These are phyloP conservation scores for Chionoecetes opilio DNA, from an alignment of 1,140 invertebrate species.

Conservation along the genomic window DNA sequence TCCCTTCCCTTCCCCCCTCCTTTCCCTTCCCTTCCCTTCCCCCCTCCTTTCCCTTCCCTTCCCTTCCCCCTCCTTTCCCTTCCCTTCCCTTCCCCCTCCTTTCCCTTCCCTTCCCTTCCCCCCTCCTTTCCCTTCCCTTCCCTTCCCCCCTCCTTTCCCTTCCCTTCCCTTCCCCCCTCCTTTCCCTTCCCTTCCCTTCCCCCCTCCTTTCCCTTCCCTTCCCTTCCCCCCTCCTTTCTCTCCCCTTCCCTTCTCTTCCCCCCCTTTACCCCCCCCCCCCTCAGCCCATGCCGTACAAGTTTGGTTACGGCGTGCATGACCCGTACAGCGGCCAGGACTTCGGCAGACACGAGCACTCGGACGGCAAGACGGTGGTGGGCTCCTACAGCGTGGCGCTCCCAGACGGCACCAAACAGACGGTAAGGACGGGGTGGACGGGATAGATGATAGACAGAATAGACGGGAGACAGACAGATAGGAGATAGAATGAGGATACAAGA, in stretches of 20 bases:
- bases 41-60: not conserved
- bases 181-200: too few species aligned
- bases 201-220: not conserved
- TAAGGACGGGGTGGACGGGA: not conserved
- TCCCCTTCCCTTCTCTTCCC: not conserved
- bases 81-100: too few species aligned
- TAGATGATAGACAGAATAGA: too few species aligned
- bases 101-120: too few species aligned
- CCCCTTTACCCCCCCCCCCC: slow-evolving; percentile 83
- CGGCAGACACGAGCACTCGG: slow-evolving; percentile 82
- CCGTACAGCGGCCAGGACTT: slow-evolving; percentile 83
- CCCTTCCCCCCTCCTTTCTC: not conserved
- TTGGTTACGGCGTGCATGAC: slow-evolving; percentile 83
- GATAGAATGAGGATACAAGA: too few species aligned
- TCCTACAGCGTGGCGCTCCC: slow-evolving; percentile 82
- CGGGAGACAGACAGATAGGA: too few species aligned
- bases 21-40: not conserved
- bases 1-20: not conserved
- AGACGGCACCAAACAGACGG: slow-evolving; percentile 85
- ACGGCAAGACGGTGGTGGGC: slow-evolving; percentile 83
- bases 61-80: too few species aligned
- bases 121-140: too few species aligned
- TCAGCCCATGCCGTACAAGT: slow-evolving; percentile 84
- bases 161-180: too few species aligned
- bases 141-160: too few species aligned